A percentile compares a stretch with the other conserved stretches of the same genome.
Conservation (phyloP, 2,888 invertebrate species). For the Eupithecia centaureata region DNA sequence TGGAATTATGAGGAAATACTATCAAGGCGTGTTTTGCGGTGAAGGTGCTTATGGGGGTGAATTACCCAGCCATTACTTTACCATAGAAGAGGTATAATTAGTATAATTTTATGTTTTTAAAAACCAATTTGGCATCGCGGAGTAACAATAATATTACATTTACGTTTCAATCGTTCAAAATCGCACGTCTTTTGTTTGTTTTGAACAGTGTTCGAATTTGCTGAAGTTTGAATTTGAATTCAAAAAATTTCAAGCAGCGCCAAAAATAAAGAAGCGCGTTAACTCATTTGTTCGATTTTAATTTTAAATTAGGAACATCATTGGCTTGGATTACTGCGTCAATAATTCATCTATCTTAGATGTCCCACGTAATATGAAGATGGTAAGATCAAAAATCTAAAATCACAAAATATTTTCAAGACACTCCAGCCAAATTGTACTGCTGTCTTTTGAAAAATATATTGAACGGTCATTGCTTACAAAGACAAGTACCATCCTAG, state of each 20-base stretch:
- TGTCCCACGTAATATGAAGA: background rate
- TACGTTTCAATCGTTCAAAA: no score
- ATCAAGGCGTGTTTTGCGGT: background rate
- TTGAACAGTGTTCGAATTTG: background rate
- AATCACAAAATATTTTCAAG: background rate
- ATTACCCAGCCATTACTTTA: background rate
- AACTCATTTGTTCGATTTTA: background rate
- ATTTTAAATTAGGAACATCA: background rate
- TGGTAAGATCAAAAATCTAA: background rate
- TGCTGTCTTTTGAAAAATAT: background rate
- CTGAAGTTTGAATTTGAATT: background rate
- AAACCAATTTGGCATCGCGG: background rate
- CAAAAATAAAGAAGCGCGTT: background rate
- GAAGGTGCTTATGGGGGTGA: background rate
- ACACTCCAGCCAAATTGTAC: background rate
- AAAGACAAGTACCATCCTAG: background rate
- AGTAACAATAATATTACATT: no score
- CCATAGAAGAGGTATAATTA: background rate
- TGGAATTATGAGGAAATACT: constrained; percentile 23
- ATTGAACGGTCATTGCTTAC: background rate
- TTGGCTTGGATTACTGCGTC: background rate
- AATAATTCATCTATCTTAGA: background rate
- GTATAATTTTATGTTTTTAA: background rate
- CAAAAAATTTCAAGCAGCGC: background rate
- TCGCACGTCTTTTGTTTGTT: background rate